A percentile compares a stretch with the other conserved stretches of the same genome.
These are phyloP conservation scores for Priocnemis perturbator DNA, from an alignment of 2,888 invertebrate genomes.

Conservation along the genomic window DNA sequence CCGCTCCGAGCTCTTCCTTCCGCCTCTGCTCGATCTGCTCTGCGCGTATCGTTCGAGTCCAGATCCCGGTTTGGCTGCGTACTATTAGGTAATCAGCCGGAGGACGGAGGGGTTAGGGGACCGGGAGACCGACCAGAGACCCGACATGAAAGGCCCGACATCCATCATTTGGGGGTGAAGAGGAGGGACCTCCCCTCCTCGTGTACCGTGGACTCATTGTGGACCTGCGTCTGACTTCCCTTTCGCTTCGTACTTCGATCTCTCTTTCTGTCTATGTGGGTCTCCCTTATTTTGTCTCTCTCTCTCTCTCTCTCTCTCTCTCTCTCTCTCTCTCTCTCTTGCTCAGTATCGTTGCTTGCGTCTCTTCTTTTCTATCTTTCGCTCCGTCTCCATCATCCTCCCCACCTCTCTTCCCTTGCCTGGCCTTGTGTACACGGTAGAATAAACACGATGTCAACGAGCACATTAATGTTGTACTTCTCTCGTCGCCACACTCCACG, in stretches of 20 bases:
- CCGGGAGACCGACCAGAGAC: conserved; percentile 40
- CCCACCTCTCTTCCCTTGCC: conserved; percentile 22
- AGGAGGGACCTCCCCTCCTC: conserved; percentile 29
- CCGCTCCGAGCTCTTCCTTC: too few species aligned
- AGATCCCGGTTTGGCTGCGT: conserved; percentile 26
- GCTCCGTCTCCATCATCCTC: not conserved
- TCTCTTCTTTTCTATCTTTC: conserved; percentile 7
- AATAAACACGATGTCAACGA: conserved; percentile 62
- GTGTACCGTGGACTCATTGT: conserved; percentile 32
- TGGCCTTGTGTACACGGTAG: conserved; percentile 53
- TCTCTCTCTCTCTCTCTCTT: not conserved
- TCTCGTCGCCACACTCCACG: conserved; percentile 29
- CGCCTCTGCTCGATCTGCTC: conserved; percentile 29
- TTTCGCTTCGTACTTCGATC: conserved; percentile 24
- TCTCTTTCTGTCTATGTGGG: conserved; percentile 21
- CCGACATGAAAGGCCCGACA: conserved; percentile 67
- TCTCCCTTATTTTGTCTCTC: conserved; percentile 17
- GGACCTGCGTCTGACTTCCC: conserved; percentile 47
- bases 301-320: conserved; percentile 10
- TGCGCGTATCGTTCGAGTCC: conserved; percentile 1
- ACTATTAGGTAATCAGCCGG: conserved; percentile 70
- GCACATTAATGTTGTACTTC: conserved; percentile 56
- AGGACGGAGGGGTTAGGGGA: conserved; percentile 45
- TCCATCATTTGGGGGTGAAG: conserved; percentile 53
- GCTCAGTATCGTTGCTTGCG: not conserved